Evolutionary conservation across 2,113 vertebrate species (phyloP), one percentile per base, ranked within the genome.

Genomic region (Ifrita kowaldi): DNA sequence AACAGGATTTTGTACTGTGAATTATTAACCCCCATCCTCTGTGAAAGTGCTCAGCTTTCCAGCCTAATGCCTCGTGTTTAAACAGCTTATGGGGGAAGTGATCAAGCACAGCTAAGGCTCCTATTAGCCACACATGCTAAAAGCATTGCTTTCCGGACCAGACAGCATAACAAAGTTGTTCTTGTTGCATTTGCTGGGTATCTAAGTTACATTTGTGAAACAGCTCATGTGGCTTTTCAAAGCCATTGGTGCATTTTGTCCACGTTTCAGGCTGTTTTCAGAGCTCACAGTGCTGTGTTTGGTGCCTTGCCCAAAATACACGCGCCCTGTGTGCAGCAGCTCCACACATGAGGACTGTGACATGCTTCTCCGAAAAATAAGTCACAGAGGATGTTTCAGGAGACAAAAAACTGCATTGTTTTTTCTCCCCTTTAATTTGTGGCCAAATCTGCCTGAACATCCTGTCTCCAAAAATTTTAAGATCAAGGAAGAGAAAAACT

Each of bases 61-160:
- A 70, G 50, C 42, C 55, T 93, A 86, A 81, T 68, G 62, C 75
- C 90, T 91, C 3, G 0, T 71, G 50, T 78, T 94, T 87, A 69
- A 95, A 94, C 57, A 76, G 91, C 53, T 92, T 91, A 73, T 79
- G 65, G 87, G 77, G 64, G 79, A 94, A 90, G 76, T 24, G 55
- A 81, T 71, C 88, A 64, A 88, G 79, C 83, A 49, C 73, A 89
- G 68, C 69, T 92, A 90, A 92, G 69, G 59, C 37, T 69, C 70
- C 81, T 84, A 9, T 81, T 91, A 90, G 60, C 32, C 69, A 52
- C 57, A 55, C 37, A 41, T 82, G 75, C 52, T 90, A 65, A 91
- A 90, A 93, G 19, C 56, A 46, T 93, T 76, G 55, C 26, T 81
- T 77, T 77, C 65, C 46, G n/a, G 56, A 73, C 26, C 81, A 90